Base-by-base conservation (phyloP, 2,113 vertebrate genomes). In the Taxidea taxus region DNA sequence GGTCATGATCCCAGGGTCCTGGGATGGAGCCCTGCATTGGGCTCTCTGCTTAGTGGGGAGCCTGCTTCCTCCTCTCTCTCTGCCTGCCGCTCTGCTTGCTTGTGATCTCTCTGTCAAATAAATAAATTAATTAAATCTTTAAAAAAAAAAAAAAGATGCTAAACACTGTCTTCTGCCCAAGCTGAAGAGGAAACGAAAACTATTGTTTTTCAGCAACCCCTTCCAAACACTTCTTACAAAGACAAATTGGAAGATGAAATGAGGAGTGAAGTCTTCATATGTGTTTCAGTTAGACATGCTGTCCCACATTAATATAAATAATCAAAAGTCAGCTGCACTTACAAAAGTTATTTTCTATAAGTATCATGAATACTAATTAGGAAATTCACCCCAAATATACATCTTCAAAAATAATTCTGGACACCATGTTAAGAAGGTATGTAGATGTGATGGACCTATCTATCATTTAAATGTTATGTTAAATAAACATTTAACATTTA, bases 331-430 rank as follows among this genome's bases (percentile, higher is more conserved):
- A 42, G 29, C 47, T 83, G 0, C 15, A 97, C 4, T 31, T 51
- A 93, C 3, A 66, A 92, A 94, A 70, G 2, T 1, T 74, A 87
- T 54, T 87, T 95, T 95, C 75, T 72, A 2, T 91, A 97, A 49
- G 23, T 49, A 83, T 89, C 89, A 16, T 54, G 21, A 95, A 83
- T 78, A 37, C 42, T 87, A 72, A 92, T 91, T 72, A 88, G 27
- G 27, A 97, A 89, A 82, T 47, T 86, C 14, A 95, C 25, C 37
- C 6, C 27, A 90, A 94, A 81, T 75, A 97, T 9, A 85, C 2
- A 90, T 90, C 56, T 93, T 86, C 49, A 85, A 96, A 97, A 96
- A 70, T 66, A 91, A 62, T 90, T 92, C 56, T 66, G 49, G 54
- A 91, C 1, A 96, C 3, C 18, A 66, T 47, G 16, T 56, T 85